Percentiles rank a stretch among this genome's conserved stretches.
Evolutionary conservation across 2,888 invertebrate species (phyloP).

Genomic region (Trichogramma evanescens): DNA sequence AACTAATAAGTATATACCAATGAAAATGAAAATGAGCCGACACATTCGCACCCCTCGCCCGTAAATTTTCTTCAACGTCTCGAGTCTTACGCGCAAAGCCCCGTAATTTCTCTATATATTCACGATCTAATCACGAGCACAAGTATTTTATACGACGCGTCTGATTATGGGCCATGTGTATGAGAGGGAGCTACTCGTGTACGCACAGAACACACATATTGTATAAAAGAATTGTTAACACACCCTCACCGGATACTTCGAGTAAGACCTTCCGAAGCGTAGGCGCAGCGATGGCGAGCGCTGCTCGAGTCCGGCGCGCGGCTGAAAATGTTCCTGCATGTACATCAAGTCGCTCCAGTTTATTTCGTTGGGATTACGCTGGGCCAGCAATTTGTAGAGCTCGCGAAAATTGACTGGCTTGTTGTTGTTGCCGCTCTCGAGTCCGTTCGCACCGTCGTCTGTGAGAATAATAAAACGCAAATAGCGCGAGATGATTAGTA

Average conservation of each 20-base stretch:
- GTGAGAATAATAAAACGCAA: slow-evolving; percentile 1
- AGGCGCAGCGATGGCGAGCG: slow-evolving; percentile 39
- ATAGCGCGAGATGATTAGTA: background rate
- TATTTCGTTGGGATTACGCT: slow-evolving; percentile 27
- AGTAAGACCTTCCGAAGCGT: slow-evolving; percentile 39
- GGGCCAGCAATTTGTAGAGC: slow-evolving; percentile 31
- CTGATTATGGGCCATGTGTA: too few species aligned
- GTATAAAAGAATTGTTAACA: background rate
- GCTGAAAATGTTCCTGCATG: slow-evolving; percentile 36
- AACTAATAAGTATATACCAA: too few species aligned
- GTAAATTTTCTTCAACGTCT: too few species aligned
- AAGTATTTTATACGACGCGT: too few species aligned
- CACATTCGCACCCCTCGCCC: too few species aligned
- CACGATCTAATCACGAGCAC: too few species aligned
- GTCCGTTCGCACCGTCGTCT: slow-evolving; percentile 29
- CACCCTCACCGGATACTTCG: slow-evolving; percentile 28
- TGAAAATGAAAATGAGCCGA: too few species aligned
- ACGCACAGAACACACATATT: too few species aligned
- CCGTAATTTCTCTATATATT: too few species aligned
- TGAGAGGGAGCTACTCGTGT: too few species aligned
- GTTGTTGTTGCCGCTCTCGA: slow-evolving; percentile 15
- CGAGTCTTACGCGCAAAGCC: too few species aligned
- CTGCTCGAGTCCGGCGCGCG: slow-evolving; percentile 32
- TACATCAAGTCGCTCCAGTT: slow-evolving; percentile 20
- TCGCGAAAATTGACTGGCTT: slow-evolving; percentile 30